These are phyloP conservation scores for Ennomos fuscantarius DNA, from an alignment of 2,888 invertebrate species.

Conservation along the genomic window DNA sequence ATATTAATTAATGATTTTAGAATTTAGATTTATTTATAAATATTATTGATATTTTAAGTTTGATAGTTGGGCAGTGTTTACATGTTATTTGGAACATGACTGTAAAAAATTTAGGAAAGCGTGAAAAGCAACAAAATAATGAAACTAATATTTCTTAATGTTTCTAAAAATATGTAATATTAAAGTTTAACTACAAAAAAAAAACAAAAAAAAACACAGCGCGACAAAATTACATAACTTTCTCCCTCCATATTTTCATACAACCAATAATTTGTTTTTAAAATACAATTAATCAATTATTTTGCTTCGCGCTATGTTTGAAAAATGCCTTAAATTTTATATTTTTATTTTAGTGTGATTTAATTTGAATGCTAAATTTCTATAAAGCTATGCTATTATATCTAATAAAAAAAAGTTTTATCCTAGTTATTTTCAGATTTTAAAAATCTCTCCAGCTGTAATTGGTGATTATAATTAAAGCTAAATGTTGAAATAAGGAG, in stretches of 20 bases:
- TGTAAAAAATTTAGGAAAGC: too few species aligned
- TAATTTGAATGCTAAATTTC: conserved; percentile 22
- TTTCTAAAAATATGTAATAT: too few species aligned
- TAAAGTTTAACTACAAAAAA: conserved; percentile 4
- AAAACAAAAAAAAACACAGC: conserved; percentile 19
- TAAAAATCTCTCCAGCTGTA: conserved; percentile 43
- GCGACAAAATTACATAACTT: conserved; percentile 26
- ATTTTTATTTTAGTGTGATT: conserved; percentile 14
- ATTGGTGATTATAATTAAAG: conserved; percentile 40
- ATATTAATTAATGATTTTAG: too few species aligned
- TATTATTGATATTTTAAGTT: too few species aligned
- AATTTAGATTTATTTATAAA: too few species aligned
- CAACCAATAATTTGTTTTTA: conserved; percentile 3
- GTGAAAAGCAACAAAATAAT: too few species aligned
- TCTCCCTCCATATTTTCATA: conserved; percentile 28
- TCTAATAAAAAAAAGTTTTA: conserved; percentile 12
- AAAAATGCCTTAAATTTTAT: conserved; percentile 13
- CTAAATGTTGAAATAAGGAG: conserved; percentile 24
- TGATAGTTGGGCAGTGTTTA: too few species aligned
- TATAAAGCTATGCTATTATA: conserved; percentile 24
- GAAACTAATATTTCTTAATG: too few species aligned
- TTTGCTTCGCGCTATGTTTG: conserved; percentile 26
- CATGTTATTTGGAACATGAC: too few species aligned
- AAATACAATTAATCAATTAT: conserved; percentile 13
- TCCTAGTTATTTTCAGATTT: conserved; percentile 14